Evolutionary conservation across 1,140 invertebrate genomes (phyloP).

Genomic region (Pseudomyrmex gracilis): DNA sequence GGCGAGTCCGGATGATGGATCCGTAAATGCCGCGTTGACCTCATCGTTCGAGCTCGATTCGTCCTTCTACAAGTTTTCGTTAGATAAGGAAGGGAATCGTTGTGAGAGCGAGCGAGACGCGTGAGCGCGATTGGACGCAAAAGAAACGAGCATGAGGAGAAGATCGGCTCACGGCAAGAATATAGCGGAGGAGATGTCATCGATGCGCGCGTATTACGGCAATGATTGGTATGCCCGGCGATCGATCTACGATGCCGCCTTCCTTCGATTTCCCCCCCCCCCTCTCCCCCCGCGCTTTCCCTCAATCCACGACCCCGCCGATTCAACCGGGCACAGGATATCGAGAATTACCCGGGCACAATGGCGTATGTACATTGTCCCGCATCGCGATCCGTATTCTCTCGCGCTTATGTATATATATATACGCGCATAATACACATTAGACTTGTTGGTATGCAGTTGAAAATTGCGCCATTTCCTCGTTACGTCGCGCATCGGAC

Average conservation of each 20-base stretch:
- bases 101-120: slow-evolving; percentile 3
- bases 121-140: slow-evolving; percentile 10
- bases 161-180: slow-evolving; percentile 8
- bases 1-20: slow-evolving; percentile 16
- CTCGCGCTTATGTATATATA: slow-evolving; percentile 17
- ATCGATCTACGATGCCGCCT: slow-evolving; percentile 37
- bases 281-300: neutral
- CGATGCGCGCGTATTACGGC: slow-evolving; percentile 60
- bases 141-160: slow-evolving; percentile 30
- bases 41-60: slow-evolving; percentile 22
- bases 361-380: slow-evolving; percentile 61
- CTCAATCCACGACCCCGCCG: slow-evolving; percentile 3
- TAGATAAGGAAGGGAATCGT: slow-evolving; percentile 10
- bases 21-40: slow-evolving; percentile 28
- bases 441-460: slow-evolving; percentile 75
- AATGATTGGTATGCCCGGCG: slow-evolving; percentile 56
- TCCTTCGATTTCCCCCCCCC: neutral
- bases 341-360: slow-evolving; percentile 70
- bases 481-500: slow-evolving; percentile 76
- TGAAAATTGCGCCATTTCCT: slow-evolving; percentile 73
- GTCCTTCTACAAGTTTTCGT: slow-evolving; percentile 1
- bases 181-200: slow-evolving; percentile 45
- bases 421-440: slow-evolving; percentile 62
- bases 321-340: slow-evolving; percentile 70
- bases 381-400: slow-evolving; percentile 50